Base-by-base conservation (phyloP, 1,140 invertebrate genomes). In the Lepeophtheirus salmonis region DNA sequence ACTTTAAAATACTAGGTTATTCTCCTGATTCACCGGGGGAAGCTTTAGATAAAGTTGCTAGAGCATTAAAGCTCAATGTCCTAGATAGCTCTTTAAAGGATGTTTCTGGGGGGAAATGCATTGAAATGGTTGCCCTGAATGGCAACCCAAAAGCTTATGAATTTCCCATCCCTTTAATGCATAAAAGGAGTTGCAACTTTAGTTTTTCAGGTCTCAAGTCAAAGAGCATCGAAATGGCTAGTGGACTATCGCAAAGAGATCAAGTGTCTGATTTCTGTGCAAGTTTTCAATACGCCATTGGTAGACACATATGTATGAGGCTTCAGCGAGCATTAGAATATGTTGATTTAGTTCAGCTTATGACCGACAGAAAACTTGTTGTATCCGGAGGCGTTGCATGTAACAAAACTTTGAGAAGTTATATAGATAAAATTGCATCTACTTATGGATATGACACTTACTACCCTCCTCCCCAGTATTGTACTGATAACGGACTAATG, bases 401-500 rank as follows among this genome's bases (percentile, higher is more conserved):
- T 67, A 98, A 97, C 71, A 73, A 82, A 70, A 87, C 81, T 67
- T 81, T 97, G 16, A 78, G 78, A 52, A 71, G 75, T 62, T 77
- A 78, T 56, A 70, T 98, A 3, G 65, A 74, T 66, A 70, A 79
- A 61, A 66, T 56, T 4, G 12, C 30, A 41, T 41, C 6, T n/a
- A n/a, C 30, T n/a, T 41, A 41, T 41, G 30, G 30, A 41, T 41
- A 41, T n/a, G n/a, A 6, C 30, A 10, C 30, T 10, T 41, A 41
- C 30, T 41, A 41, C 30, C 89, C 92, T 17, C 84, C 87, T 14
- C 78, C 82, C n/a, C 77, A 79, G 67, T 76, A 95, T 0, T 97
- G 94, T 68, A 92, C 86, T 2, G 95, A 98, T 70, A 98, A 98
- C 79, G 95, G 92, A 17, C 77, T 94, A n/a, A 98, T 98, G 95